Evolutionary conservation across 2,888 invertebrate genomes (phyloP).

Genomic region (Keiferia lycopersicella): DNA sequence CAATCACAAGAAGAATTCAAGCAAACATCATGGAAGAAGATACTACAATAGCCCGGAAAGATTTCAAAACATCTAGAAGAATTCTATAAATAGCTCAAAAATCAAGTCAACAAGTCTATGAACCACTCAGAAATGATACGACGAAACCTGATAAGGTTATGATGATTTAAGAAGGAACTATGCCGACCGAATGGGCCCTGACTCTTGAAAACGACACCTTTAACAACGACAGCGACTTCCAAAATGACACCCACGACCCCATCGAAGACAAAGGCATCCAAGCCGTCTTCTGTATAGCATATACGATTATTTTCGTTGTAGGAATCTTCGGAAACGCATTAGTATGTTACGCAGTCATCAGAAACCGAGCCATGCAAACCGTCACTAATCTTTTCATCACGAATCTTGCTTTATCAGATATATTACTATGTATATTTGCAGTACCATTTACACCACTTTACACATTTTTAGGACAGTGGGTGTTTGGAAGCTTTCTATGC

Average conservation of each 20-base stretch:
- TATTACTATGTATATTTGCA: constrained; percentile 91
- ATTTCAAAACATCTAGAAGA: constrained; percentile 12
- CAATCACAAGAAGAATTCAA: neutral
- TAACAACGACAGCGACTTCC: constrained; percentile 43
- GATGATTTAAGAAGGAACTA: constrained; percentile 67
- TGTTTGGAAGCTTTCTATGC: constrained; percentile 91
- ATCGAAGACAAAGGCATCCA: constrained; percentile 86
- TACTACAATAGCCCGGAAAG: neutral
- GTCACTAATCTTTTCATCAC: constrained; percentile 96
- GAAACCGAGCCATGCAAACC: constrained; percentile 94
- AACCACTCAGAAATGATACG: constrained; percentile 52
- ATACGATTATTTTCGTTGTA: constrained; percentile 88
- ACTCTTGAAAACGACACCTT: constrained; percentile 51
- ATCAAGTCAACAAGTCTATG: constrained; percentile 30
- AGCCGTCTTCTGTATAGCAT: constrained; percentile 87
- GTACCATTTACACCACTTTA: constrained; percentile 95
- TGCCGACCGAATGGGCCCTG: constrained; percentile 68
- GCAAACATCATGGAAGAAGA: constrained; percentile 8
- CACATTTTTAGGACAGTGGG: constrained; percentile 91
- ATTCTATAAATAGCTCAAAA: constrained; percentile 33
- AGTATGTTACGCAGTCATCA: constrained; percentile 92
- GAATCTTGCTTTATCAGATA: constrained; percentile 93
- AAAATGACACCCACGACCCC: constrained; percentile 67
- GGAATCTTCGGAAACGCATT: constrained; percentile 92
- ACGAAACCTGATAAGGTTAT: constrained; percentile 62